Evolutionary conservation across 2,113 vertebrate species (phyloP), one percentile per base, ranked within the genome.

Genomic region (Rallus limicola): DNA sequence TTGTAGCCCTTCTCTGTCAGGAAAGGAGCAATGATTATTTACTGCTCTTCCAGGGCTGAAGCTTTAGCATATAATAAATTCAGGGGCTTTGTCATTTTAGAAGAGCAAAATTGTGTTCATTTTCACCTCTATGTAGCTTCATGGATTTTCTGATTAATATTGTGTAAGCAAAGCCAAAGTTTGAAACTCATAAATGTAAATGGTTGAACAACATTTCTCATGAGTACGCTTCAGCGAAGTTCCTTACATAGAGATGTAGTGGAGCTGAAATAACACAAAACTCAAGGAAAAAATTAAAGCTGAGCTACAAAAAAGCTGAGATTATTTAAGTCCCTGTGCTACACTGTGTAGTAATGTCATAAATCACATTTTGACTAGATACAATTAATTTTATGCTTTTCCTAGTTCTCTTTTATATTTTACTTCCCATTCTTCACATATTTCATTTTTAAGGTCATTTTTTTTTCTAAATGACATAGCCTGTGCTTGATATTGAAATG

Each of bases 301-400:
- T 23, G 3, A 40, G 6, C 6, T 72, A 81, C 55, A 89, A 81
- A 74, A 75, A 33, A 72, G 7, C 29, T 75, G 44, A 88, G 23
- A 50, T 81, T 42, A 56, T 91, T 93, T 88, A 82, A 67, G 20
- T 55, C 23, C 23, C 55, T 91, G 53, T 82, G 18, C 29, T 64
- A 28, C 5, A 13, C 9, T 62, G 15, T 52, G 13, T 12, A 76
- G 24, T 74, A 50, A 79, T 26, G 4, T 40, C 69, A 97, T 95
- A 95, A 97, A 97, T 97, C 92, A 93, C 82, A 29, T 87, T 88
- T 63, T 62, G 62, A 75, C 58, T 29, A 90, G 58, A 50, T 46
- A 75, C 17, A 95, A 95, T 96, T 97, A 97, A 96, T 97, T 97
- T 95, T 63, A 74, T 84, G 44, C 19, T 86, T 84, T 50, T 20